Conservation (phyloP, 2,888 invertebrate genomes). For the Clistopyga incitator region DNA sequence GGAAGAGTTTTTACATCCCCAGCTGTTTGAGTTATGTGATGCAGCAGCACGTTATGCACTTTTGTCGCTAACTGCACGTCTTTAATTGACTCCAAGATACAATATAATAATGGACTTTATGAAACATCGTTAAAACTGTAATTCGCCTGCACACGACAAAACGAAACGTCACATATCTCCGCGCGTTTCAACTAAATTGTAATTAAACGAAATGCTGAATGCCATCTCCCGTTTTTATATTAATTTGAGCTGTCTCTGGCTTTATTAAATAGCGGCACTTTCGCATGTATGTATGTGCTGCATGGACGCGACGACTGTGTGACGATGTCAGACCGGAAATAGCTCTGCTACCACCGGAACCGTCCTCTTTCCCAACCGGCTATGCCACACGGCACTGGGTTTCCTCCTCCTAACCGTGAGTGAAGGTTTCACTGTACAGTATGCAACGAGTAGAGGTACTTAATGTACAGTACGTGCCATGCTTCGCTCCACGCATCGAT, state of each 20-base stretch:
- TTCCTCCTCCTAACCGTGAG: constrained; percentile 34
- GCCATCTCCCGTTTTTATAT: background rate
- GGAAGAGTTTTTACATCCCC: constrained; percentile 30
- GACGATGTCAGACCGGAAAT: constrained; percentile 74
- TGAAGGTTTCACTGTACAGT: constrained; percentile 49
- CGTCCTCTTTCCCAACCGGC: constrained; percentile 72
- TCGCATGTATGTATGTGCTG: constrained; percentile 7
- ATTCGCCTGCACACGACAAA: background rate
- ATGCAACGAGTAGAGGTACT: background rate
- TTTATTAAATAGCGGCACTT: constrained; percentile 37
- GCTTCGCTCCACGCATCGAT: constrained; percentile 63
- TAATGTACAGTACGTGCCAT: constrained; percentile 25
- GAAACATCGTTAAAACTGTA: constrained; percentile 51
- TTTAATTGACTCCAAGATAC: background rate
- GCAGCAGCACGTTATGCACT: background rate
- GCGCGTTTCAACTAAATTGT: background rate
- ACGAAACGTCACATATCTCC: constrained; percentile 20
- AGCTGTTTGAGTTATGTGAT: background rate
- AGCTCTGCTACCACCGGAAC: constrained; percentile 76
- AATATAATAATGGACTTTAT: constrained; percentile 16
- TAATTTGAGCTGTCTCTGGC: background rate
- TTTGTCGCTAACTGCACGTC: background rate
- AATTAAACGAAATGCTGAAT: constrained; percentile 4
- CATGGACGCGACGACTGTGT: constrained; percentile 24
- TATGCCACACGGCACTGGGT: constrained; percentile 27